Conservation (phyloP, 2,888 invertebrate genomes). For the Hemaris fuciformis region DNA sequence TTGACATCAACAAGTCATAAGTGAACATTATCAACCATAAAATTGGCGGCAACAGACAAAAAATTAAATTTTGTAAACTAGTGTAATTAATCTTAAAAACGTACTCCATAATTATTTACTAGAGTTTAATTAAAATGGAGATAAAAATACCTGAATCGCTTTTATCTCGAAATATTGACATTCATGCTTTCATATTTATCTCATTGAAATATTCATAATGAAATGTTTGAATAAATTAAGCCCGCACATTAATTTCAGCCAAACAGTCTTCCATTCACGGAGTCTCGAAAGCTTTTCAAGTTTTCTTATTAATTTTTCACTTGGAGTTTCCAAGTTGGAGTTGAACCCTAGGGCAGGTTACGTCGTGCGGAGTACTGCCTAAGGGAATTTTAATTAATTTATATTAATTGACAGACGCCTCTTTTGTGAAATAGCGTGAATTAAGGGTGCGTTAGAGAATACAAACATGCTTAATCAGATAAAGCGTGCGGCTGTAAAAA, state of each 20-base stretch:
- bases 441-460: background rate
- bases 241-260: background rate
- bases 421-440: background rate
- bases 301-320: slow-evolving; percentile 21
- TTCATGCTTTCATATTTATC: too few species aligned
- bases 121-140: too few species aligned
- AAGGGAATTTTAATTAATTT: slow-evolving; percentile 39
- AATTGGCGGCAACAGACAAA: too few species aligned
- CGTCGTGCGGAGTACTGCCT: slow-evolving; percentile 25
- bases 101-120: too few species aligned
- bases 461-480: background rate
- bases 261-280: background rate
- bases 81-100: too few species aligned
- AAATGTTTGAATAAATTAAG: background rate
- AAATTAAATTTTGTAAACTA: too few species aligned
- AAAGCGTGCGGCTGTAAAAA: too few species aligned
- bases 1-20: too few species aligned
- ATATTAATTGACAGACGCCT: slow-evolving; percentile 17
- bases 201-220: background rate
- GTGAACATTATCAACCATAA: too few species aligned
- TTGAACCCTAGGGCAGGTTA: slow-evolving; percentile 17
- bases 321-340: slow-evolving; percentile 25
- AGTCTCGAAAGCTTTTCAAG: slow-evolving; percentile 1
- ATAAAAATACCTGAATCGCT: too few species aligned
- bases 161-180: too few species aligned